Conservation (phyloP, 2,113 vertebrate genomes). For the Sterna hirundo region DNA sequence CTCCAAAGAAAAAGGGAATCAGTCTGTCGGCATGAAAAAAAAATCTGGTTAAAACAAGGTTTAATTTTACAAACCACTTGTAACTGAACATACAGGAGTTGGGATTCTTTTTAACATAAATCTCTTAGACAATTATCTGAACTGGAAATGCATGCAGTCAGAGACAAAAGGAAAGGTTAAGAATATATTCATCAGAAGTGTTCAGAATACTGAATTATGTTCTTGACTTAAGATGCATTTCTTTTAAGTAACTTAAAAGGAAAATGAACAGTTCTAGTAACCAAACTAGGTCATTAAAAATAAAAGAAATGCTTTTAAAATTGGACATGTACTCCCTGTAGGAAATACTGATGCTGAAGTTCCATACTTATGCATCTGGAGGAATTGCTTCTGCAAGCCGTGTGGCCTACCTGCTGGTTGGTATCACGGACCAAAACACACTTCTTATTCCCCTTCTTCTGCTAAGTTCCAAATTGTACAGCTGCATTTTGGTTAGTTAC, state of each 20-base stretch:
- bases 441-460: background rate
- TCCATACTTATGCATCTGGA: background rate
- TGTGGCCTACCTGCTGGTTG: background rate
- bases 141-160: background rate
- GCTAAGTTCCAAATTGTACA: background rate
- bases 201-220: background rate
- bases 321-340: fast-evolving
- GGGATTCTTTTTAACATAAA: background rate
- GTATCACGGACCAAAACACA: background rate
- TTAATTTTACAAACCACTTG: constrained; percentile 6
- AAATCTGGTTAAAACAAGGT: background rate
- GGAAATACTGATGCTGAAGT: background rate
- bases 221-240: background rate
- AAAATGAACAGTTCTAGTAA: background rate
- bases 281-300: background rate
- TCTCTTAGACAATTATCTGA: background rate
- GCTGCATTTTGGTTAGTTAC: background rate
- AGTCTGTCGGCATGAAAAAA: background rate
- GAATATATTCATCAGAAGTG: background rate
- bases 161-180: background rate
- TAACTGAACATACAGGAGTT: background rate
- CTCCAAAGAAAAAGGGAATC: background rate
- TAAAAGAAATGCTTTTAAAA: background rate
- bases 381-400: background rate
- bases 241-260: constrained; percentile 33